Evolutionary conservation across 2,797 vertebrate genomes (phyloP).

Genomic region (Leontopithecus rosalia): DNA sequence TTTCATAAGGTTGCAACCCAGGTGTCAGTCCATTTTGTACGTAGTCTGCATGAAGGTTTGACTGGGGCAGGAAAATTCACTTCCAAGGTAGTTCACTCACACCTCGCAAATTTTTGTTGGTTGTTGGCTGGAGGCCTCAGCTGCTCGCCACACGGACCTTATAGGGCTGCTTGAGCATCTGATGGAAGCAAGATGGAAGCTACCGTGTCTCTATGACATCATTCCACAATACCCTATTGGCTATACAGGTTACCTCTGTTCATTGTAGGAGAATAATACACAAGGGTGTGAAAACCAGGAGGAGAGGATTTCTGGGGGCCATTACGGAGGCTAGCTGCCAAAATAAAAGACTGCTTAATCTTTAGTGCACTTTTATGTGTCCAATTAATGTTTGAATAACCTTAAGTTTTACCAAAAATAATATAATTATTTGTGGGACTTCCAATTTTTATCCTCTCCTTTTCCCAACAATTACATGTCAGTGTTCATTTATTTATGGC

Average conservation of each 20-base stretch:
- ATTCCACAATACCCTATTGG: neutral
- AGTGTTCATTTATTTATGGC: neutral
- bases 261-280: neutral
- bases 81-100: neutral
- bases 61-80: neutral
- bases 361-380: neutral
- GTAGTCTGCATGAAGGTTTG: neutral
- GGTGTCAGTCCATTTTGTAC: neutral
- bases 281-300: neutral
- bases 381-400: neutral
- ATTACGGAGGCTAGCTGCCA: neutral
- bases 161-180: neutral
- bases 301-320: no score
- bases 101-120: neutral
- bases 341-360: neutral
- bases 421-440: neutral
- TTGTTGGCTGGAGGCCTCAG: neutral
- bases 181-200: neutral
- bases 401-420: neutral
- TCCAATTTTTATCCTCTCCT: neutral
- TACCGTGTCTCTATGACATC: neutral
- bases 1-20: neutral
- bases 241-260: neutral
- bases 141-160: neutral
- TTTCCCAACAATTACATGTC: neutral